Evolutionary conservation across 1,140 invertebrate genomes (phyloP), one percentile per base, ranked within the genome.

Genomic region (Drosophila ananassae): DNA sequence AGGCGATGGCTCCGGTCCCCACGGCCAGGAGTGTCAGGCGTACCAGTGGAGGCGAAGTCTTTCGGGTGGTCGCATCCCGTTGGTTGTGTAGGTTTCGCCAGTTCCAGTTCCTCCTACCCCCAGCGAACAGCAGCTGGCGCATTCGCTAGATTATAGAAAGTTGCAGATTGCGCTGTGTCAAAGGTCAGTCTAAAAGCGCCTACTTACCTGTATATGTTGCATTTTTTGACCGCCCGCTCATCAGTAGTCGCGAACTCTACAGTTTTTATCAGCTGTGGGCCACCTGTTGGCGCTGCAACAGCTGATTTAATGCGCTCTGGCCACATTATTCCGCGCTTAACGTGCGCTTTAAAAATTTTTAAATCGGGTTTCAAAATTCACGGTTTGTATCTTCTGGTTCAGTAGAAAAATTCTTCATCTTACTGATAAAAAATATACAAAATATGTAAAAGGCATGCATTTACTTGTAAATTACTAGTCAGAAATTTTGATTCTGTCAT

Each of bases 1-100:
- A 92, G 5, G 21, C 58, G 39, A 89, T 4, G 6, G 17, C 63
- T 1, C 61, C 79, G 3, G 34, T 50, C 8, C 62, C 56, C n/a
- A 39, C 62, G 3, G 69, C 25, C 4, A 69, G 37, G 6, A 84
- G 50, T 5, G 77, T 50, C 2, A 90, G 9, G 2, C 77, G 57
- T 3, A 74, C 22, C n/a, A 73, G 25, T 0, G 79, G 66, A 28
- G 54, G 37, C 1, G 48, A n/a, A 2, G 12, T 8, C n/a, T 51
- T 48, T 5, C 24, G 41, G 9, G 12, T 9, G 24, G 28, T 3
- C 12, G 5, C 8, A 22, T 44, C 10, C 17, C n/a, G 50, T 32
- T 52, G 59, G 5, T 17, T 46, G 22, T 54, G 28, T 1, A 74
- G n/a, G 39, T 30, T 9, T 12, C 52, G 34, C 12, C 10, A 7